Conservation (phyloP, 2,888 invertebrate species). For the Labia minor region DNA sequence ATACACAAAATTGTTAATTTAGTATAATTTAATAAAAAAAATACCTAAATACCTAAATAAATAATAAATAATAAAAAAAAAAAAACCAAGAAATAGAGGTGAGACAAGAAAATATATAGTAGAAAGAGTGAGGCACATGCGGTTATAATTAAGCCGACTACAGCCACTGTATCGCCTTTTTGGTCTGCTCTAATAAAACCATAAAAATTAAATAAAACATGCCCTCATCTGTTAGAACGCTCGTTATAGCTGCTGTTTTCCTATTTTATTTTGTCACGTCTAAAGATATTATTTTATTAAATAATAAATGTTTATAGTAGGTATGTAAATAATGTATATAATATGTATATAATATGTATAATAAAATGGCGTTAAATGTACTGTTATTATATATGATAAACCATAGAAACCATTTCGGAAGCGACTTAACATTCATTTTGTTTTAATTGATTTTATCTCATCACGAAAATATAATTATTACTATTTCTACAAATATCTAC, state of each 20-base stretch:
- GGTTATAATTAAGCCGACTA: not conserved
- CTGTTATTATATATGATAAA: constrained; percentile 3
- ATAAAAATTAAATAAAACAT: constrained; percentile 3
- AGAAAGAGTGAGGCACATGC: not conserved
- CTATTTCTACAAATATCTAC: too few relatives aligned
- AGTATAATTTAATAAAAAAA: too few relatives aligned
- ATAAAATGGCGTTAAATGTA: constrained; percentile 3
- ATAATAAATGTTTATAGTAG: too few relatives aligned
- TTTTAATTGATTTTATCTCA: too few relatives aligned
- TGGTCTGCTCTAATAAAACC: not conserved
- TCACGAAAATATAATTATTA: too few relatives aligned
- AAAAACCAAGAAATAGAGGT: too few relatives aligned
- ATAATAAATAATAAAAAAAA: too few relatives aligned
- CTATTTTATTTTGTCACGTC: not conserved
- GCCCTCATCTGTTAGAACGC: not conserved
- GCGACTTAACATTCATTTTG: not conserved
- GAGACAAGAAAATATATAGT: constrained; percentile 15
- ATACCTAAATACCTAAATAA: too few relatives aligned
- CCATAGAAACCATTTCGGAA: not conserved
- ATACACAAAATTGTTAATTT: too few relatives aligned
- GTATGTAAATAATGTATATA: too few relatives aligned
- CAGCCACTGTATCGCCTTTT: constrained; percentile 1
- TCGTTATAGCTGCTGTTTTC: not conserved
- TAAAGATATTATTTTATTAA: not conserved
- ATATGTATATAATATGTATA: not conserved